These are phyloP conservation scores for Hirundichthys speculiger DNA, from an alignment of 2,113 vertebrate genomes.

Conservation along the genomic window DNA sequence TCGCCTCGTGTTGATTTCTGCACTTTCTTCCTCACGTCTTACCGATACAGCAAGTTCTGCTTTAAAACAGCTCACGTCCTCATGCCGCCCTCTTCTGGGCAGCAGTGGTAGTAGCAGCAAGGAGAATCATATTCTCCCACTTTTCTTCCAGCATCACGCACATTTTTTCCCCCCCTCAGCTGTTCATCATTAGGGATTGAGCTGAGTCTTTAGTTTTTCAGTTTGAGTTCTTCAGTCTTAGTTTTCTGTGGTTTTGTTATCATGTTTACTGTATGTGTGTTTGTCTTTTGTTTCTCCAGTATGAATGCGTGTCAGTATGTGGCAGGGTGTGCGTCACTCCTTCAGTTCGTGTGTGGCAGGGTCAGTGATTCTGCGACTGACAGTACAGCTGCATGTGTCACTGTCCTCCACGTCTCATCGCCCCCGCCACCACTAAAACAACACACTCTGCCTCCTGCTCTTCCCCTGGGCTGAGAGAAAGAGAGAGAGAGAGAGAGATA, in stretches of 20 bases:
- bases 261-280: conserved; percentile 23
- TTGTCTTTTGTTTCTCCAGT: conserved; percentile 6
- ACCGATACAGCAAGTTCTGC: conserved; percentile 58
- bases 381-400: conserved; percentile 46
- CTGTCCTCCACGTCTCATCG: conserved; percentile 55
- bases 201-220: conserved; percentile 29
- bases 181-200: conserved; percentile 30
- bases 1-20: conserved; percentile 11
- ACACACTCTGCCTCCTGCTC: conserved; percentile 78
- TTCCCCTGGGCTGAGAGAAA: conserved; percentile 75
- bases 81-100: conserved; percentile 61
- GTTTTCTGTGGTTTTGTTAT: conserved; percentile 34
- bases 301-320: conserved; percentile 30
- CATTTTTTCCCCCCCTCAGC: background rate
- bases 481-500: too few species aligned
- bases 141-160: conserved; percentile 47
- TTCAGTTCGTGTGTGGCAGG: conserved; percentile 56
- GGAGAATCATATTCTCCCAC: conserved; percentile 58
- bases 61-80: conserved; percentile 37
- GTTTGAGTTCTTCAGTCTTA: conserved; percentile 50
- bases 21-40: conserved; percentile 36
- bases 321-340: conserved; percentile 58
- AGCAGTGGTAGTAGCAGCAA: conserved; percentile 70
- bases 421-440: conserved; percentile 71
- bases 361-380: conserved; percentile 56